Base-by-base conservation (phyloP, 2,888 invertebrate genomes). In the Dicyrtoma fusca region DNA sequence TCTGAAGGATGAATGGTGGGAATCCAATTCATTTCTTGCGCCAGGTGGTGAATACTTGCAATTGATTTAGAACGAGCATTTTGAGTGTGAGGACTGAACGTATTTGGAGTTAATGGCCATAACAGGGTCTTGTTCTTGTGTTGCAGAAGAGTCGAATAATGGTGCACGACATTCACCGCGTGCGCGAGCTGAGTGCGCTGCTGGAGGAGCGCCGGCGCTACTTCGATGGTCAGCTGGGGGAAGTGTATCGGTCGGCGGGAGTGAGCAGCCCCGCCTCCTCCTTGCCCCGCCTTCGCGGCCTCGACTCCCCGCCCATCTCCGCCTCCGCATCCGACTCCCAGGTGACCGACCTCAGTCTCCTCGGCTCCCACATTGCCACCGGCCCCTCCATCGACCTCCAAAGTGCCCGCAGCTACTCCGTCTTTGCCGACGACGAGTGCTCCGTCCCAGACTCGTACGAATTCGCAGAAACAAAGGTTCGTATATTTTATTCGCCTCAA, bases 141-240 rank as follows among this genome's bases (percentile, higher is more conserved):
- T 49, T 49, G 11, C 34, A 65, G 65, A 65, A 51, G 26, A 65
- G 19, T 65, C 65, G 65, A 5, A 11, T 51, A 17, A 65, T 65
- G 65, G 49, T 49, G 10, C 65, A 65, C 34, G 69, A 69, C 19
- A 69, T 69, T 59, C 69, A 69, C 47, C 69, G 69, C 11, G 69
- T 69, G 47, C 26, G 69, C 25, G 69, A 69, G 26, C 17, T 69
- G 59, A 69, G 61, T 47, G 59, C 69, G 6, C 49, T 69, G 10
- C 45, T 69, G 23, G 69, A 69, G 13, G 69, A 69, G 34, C 19
- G 69, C 14, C 59, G 59, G 17, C 59, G 61, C 13, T 69, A 59
- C 14, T 69, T 69, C 26, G 69, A 69, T 59, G 69, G 69, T 23
- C 57, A 59, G 19, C 25, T 69, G 47, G 69, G 49, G 14, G 69